Conservation (phyloP, 2,888 invertebrate genomes). For the Brenthis hecate region DNA sequence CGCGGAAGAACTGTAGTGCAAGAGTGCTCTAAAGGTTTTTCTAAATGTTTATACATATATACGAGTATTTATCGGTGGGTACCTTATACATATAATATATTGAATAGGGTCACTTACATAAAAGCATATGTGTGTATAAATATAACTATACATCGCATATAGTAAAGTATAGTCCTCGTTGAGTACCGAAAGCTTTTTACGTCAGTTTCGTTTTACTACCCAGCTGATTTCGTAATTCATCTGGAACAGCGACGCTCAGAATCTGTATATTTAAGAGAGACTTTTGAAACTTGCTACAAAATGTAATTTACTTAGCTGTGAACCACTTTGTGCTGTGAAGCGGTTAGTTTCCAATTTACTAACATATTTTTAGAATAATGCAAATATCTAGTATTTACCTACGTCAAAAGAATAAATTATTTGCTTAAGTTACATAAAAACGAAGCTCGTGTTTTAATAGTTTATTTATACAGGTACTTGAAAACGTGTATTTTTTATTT, state of each 20-base stretch:
- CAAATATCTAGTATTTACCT: neutral
- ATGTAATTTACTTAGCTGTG: conserved; percentile 10
- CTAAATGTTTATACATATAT: no score
- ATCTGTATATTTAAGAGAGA: conserved; percentile 9
- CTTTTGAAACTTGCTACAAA: conserved; percentile 7
- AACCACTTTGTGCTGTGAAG: conserved; percentile 6
- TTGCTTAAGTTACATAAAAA: neutral
- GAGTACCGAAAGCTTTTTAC: conserved; percentile 23
- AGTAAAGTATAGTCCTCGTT: neutral
- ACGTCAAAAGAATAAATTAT: neutral
- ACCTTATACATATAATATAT: no score
- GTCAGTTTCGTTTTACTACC: conserved; percentile 1
- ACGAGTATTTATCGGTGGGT: no score
- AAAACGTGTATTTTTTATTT: conserved; percentile 1
- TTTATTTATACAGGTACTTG: no score
- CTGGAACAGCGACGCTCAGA: conserved; percentile 6
- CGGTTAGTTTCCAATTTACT: conserved; percentile 4
- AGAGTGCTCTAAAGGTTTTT: no score
- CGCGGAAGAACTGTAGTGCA: no score
- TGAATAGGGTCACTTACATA: no score
- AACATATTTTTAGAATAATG: neutral
- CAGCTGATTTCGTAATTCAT: conserved; percentile 18
- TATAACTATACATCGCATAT: neutral
- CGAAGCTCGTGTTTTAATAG: no score
- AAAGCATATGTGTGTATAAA: no score